phyloP scores from a whole-genome alignment of 1,140 invertebrate genomes.

The Hylaeus volcanicus region DNA sequence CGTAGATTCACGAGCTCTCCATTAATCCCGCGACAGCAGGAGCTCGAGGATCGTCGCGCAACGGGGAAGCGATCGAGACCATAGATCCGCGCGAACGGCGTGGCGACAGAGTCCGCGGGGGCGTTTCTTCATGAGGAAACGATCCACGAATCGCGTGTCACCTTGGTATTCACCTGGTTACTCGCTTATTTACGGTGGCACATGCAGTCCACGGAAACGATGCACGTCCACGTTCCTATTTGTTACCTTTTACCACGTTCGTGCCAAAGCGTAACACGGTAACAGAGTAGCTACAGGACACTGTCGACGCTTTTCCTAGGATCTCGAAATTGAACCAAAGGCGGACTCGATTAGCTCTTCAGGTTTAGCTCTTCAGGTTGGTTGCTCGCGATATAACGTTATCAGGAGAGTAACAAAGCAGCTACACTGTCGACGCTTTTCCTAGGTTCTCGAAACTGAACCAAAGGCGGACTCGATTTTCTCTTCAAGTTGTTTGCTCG shows the following conservation, averaged over 20 bases:
- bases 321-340: too few relatives aligned
- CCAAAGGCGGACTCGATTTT: too few relatives aligned
- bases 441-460: too few relatives aligned
- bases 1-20: too few relatives aligned
- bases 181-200: constrained; percentile 4
- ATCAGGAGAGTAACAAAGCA: too few relatives aligned
- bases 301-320: background rate
- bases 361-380: too few relatives aligned
- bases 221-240: background rate
- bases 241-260: background rate
- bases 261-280: background rate
- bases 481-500: too few relatives aligned
- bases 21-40: too few relatives aligned
- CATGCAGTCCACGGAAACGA: background rate
- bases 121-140: background rate
- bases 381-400: too few relatives aligned
- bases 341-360: too few relatives aligned
- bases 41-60: background rate
- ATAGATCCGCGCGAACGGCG: background rate
- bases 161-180: background rate
- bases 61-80: background rate
- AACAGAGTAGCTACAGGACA: background rate
- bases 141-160: constrained; percentile 6
- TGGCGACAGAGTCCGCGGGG: too few relatives aligned
- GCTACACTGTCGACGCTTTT: too few relatives aligned